Conservation (phyloP, 2,888 invertebrate species). For the Synanthedon myopaeformis region DNA sequence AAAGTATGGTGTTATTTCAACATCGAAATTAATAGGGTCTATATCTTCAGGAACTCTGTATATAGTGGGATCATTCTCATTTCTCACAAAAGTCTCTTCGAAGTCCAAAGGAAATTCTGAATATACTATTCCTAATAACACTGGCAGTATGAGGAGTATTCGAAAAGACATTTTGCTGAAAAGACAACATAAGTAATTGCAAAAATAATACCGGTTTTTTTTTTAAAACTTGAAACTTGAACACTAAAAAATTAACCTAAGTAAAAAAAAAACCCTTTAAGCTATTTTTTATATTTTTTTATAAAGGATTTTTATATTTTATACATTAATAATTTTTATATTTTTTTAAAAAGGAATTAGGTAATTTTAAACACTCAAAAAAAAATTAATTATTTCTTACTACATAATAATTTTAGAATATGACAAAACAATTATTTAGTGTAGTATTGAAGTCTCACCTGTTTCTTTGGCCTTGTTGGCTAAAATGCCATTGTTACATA, state of each 20-base stretch:
- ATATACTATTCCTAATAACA: slow-evolving; percentile 22
- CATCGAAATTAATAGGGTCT: slow-evolving; percentile 60
- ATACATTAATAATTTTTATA: background rate
- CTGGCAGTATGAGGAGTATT: slow-evolving; percentile 26
- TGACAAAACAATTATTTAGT: too few relatives aligned
- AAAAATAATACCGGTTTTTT: too few relatives aligned
- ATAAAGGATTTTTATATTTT: too few relatives aligned
- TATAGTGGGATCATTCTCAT: slow-evolving; percentile 15
- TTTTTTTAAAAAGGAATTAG: background rate
- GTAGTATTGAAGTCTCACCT: background rate
- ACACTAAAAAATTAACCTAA: background rate
- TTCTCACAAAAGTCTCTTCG: slow-evolving; percentile 11
- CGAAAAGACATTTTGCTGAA: slow-evolving; percentile 28
- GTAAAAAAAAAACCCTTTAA: too few relatives aligned
- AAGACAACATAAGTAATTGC: slow-evolving; percentile 3
- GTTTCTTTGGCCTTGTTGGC: background rate
- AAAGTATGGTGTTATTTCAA: slow-evolving; percentile 68
- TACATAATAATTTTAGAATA: too few relatives aligned
- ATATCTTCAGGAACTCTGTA: slow-evolving; percentile 56
- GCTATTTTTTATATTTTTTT: background rate
- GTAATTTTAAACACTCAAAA: too few relatives aligned
- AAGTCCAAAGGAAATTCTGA: slow-evolving; percentile 41
- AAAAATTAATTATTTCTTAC: too few relatives aligned
- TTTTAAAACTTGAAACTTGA: background rate
- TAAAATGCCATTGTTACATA: background rate